Percentiles rank a stretch among this genome's conserved stretches.
Evolutionary conservation across 2,888 invertebrate genomes (phyloP).

Genomic region (Terebella lapidaria): DNA sequence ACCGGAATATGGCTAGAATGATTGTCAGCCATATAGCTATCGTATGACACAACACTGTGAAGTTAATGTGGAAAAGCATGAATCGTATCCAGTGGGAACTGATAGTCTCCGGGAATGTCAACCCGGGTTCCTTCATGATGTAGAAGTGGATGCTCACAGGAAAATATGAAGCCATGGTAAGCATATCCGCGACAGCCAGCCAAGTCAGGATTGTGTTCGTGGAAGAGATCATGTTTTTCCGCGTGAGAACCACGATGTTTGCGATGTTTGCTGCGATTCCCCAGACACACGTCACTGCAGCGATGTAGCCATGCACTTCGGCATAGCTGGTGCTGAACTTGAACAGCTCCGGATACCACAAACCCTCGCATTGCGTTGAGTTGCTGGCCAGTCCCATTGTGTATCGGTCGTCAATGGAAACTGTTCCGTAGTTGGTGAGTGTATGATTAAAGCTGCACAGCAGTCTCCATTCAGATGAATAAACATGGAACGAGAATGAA

Average conservation of each 20-base stretch:
- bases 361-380: no score
- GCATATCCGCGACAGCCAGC: conserved; percentile 78
- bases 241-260: conserved; percentile 84
- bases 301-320: no score
- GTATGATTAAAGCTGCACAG: no score
- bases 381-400: no score
- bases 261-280: conserved; percentile 85
- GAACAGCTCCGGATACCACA: conserved; percentile 79
- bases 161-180: conserved; percentile 86
- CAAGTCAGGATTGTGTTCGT: conserved; percentile 84
- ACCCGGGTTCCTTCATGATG: no score
- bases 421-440: no score
- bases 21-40: no score
- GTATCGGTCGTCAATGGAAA: no score
- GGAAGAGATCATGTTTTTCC: conserved; percentile 84
- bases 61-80: conserved; percentile 87
- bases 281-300: no score
- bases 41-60: conserved; percentile 81
- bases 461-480: no score
- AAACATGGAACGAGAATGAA: no score
- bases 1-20: conserved; percentile 87
- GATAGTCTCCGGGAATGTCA: conserved; percentile 30
- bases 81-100: conserved; percentile 57
- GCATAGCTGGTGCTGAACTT: no score
- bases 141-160: conserved; percentile 75